A percentile compares a stretch with the other conserved stretches of the same genome.
phyloP scores from a whole-genome alignment of 1,140 invertebrate genomes.

The Papilio polytes region DNA sequence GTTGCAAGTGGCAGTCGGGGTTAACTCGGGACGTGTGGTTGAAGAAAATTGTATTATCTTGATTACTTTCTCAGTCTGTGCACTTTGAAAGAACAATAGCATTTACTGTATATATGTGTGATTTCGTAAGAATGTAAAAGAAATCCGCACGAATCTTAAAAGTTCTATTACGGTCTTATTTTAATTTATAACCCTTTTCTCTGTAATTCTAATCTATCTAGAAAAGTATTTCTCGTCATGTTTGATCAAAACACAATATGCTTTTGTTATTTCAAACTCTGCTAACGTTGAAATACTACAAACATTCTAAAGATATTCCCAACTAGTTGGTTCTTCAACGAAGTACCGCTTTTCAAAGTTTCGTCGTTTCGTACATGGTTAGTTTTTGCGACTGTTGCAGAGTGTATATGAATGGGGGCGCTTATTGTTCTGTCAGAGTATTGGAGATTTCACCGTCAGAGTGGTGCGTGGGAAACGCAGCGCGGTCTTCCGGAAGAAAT shows the following conservation, averaged over 20 bases:
- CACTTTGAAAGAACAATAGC: conserved; percentile 15
- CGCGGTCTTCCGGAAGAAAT: conserved; percentile 58
- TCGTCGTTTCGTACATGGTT: background rate
- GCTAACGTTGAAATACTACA: background rate
- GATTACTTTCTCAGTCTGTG: background rate
- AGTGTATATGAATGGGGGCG: conserved; percentile 47
- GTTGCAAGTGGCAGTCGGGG: background rate
- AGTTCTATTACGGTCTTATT: background rate
- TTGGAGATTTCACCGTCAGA: conserved; percentile 44
- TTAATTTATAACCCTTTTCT: too few relatives aligned
- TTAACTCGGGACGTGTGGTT: background rate
- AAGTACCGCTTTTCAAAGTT: conserved; percentile 10
- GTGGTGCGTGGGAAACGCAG: conserved; percentile 56
- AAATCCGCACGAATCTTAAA: background rate
- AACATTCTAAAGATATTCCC: background rate
- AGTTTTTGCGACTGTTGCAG: conserved; percentile 45
- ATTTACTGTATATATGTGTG: background rate
- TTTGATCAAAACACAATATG: too few relatives aligned
- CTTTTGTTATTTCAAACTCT: too few relatives aligned
- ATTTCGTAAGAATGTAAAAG: background rate
- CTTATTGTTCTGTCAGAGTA: conserved; percentile 64
- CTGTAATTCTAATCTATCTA: too few relatives aligned
- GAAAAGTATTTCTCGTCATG: too few relatives aligned
- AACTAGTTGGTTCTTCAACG: background rate
- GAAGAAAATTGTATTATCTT: conserved; percentile 16